phyloP scores from a whole-genome alignment of 1,140 invertebrate species.

The Zeugodacus cucurbitae region DNA sequence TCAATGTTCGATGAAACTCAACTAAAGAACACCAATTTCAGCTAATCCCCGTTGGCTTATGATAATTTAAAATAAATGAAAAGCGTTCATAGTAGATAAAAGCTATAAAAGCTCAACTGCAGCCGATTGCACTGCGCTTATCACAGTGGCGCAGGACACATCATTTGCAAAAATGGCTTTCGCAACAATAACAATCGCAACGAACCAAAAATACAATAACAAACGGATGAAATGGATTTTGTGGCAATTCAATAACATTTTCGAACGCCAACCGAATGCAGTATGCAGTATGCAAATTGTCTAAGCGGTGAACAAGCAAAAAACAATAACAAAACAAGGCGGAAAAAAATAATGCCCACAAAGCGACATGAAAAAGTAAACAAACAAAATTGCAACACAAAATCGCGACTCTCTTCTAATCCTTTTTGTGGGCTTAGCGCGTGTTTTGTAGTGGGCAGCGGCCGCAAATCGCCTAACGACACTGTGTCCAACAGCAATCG shows the following conservation, averaged over 20 bases:
- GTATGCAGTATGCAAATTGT: neutral
- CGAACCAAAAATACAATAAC: neutral
- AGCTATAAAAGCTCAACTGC: neutral
- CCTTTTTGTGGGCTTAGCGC: neutral
- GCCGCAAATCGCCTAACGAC: slow-evolving; percentile 16
- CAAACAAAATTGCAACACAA: slow-evolving; percentile 26
- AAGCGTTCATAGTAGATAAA: neutral
- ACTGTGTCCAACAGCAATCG: neutral
- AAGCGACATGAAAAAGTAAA: neutral
- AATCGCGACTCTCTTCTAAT: neutral
- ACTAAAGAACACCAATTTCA: too few relatives aligned
- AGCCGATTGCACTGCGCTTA: neutral
- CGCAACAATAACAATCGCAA: neutral
- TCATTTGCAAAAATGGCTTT: slow-evolving; percentile 25
- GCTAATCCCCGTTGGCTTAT: neutral
- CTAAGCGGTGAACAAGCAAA: slow-evolving; percentile 4
- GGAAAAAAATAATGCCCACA: neutral
- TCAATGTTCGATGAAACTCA: too few relatives aligned
- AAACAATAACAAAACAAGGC: neutral
- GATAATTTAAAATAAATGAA: neutral
- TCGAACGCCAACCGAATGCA: neutral
- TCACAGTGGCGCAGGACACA: neutral
- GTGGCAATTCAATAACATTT: slow-evolving; percentile 4
- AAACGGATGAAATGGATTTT: neutral
- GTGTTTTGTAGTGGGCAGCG: neutral